Evolutionary conservation across 1,140 invertebrate species (phyloP).

Genomic region (Brachionus rotundiformis): DNA sequence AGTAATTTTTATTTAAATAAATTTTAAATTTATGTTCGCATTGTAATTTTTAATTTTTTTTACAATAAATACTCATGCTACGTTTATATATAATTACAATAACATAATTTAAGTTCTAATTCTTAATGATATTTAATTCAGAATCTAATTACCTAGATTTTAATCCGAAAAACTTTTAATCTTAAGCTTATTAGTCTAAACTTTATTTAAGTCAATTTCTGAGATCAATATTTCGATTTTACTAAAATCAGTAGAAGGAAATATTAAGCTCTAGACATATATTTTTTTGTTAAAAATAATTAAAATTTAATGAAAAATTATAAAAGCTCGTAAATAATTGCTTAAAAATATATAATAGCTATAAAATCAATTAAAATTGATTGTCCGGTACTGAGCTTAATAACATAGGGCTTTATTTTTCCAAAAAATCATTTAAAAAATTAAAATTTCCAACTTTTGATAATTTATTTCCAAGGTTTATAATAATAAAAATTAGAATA

Average conservation of each 20-base stretch:
- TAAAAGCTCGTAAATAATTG: too few species aligned
- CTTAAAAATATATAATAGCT: too few species aligned
- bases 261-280: too few species aligned
- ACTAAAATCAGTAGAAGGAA: too few species aligned
- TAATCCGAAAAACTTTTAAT: background rate
- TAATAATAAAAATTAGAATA: conserved; percentile 18
- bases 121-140: background rate
- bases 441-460: background rate
- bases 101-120: background rate
- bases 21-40: background rate
- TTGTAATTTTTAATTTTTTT: background rate
- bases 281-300: too few species aligned
- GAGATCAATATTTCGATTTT: background rate
- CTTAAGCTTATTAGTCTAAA: background rate
- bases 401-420: too few species aligned
- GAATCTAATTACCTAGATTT: background rate
- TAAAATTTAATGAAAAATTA: too few species aligned
- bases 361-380: too few species aligned
- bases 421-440: too few species aligned
- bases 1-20: background rate
- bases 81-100: background rate
- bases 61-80: background rate
- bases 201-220: background rate
- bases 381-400: too few species aligned
- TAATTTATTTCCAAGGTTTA: background rate